These are phyloP conservation scores for Chiloscyllium punctatum DNA, from an alignment of 2,797 vertebrate genomes.

Conservation along the genomic window DNA sequence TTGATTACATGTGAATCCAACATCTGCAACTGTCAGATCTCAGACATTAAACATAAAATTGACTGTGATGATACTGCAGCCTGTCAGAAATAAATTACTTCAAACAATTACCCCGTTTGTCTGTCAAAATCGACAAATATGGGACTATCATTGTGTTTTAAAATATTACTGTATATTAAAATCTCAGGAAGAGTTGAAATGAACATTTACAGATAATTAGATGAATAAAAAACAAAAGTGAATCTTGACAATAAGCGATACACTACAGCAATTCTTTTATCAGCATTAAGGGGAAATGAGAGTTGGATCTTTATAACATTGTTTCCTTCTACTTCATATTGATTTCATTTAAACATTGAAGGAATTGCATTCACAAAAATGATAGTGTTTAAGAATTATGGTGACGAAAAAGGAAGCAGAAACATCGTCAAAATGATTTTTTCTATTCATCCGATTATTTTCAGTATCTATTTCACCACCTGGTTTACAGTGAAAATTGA, in stretches of 20 bases:
- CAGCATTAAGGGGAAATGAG: not conserved
- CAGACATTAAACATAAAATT: not conserved
- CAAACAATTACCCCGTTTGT: not conserved
- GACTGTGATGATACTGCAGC: not conserved
- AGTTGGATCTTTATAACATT: not conserved
- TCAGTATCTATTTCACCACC: not conserved
- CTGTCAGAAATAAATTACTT: not conserved
- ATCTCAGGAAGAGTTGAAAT: not conserved
- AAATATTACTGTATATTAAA: not conserved
- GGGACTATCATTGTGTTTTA: not conserved
- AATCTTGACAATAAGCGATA: not conserved
- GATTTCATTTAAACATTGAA: not conserved
- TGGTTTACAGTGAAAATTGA: not conserved
- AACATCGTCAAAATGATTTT: not conserved
- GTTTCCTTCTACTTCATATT: not conserved
- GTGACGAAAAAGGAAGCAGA: not conserved
- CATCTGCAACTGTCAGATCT: conserved; percentile 1
- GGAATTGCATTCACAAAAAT: not conserved
- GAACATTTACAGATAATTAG: not conserved
- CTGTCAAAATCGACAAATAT: not conserved
- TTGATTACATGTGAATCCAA: not conserved
- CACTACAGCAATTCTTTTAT: not conserved
- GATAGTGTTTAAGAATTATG: not conserved
- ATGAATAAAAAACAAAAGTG: not conserved
- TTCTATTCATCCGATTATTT: not conserved